Evolutionary conservation across 2,797 vertebrate species (phyloP).

Genomic region (Cirrhinus mrigala): DNA sequence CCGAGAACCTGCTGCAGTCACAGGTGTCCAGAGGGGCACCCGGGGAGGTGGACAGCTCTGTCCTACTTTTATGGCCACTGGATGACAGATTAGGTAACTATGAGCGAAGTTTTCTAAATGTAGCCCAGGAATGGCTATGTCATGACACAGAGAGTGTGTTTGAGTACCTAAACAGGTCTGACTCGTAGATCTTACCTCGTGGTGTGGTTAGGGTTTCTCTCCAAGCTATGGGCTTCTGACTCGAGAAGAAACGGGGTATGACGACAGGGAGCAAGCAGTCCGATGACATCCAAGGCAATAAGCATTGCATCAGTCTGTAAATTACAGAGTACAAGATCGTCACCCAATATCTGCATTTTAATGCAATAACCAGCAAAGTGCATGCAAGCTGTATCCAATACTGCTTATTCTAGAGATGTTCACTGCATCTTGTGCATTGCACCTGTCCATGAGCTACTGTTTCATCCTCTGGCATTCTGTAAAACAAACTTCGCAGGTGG

Average conservation of each 20-base stretch:
- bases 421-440: constrained; percentile 38
- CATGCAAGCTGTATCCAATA: constrained; percentile 39
- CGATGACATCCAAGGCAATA: constrained; percentile 54
- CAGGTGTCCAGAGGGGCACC: constrained; percentile 66
- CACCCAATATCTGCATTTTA: constrained; percentile 37
- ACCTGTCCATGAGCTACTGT: constrained; percentile 56
- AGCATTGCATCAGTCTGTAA: constrained; percentile 30
- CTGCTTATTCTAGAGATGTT: constrained; percentile 36
- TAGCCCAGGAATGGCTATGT: constrained; percentile 65
- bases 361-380: constrained; percentile 25
- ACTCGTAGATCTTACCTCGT: constrained; percentile 56
- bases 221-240: constrained; percentile 48
- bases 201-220: constrained; percentile 62
- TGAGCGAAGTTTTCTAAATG: constrained; percentile 73
- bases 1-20: constrained; percentile 52
- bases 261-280: constrained; percentile 54
- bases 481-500: constrained; percentile 64
- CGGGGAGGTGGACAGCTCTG: constrained; percentile 37
- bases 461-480: constrained; percentile 53
- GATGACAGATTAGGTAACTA: constrained; percentile 68
- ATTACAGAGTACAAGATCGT: constrained; percentile 15
- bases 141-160: constrained; percentile 62
- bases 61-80: constrained; percentile 64
- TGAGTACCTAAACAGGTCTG: constrained; percentile 57
- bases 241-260: constrained; percentile 58